Conservation (phyloP, 2,888 invertebrate species). For the Xestia ashworthii region DNA sequence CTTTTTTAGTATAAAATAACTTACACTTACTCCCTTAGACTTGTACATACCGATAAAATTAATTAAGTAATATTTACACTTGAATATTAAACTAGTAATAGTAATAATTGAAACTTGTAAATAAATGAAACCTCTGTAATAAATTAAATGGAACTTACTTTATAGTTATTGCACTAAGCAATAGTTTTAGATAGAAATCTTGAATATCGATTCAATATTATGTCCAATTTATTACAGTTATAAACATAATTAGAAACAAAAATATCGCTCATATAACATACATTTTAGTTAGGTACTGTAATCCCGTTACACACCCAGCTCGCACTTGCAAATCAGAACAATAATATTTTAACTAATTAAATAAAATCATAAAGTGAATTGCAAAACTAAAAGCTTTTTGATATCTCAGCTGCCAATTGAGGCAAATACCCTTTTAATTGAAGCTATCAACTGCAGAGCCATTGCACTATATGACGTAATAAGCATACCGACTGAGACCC, state of each 20-base stretch:
- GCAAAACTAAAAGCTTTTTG: constrained; percentile 56
- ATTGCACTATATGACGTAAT: constrained; percentile 51
- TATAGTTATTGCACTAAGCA: constrained; percentile 13
- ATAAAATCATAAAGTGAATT: constrained; percentile 46
- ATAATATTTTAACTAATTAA: constrained; percentile 39
- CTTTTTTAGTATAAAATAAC: no score
- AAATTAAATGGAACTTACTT: neutral
- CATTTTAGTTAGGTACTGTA: neutral
- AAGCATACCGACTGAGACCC: constrained; percentile 24
- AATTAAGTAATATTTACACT: neutral
- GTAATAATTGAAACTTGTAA: neutral
- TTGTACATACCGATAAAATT: neutral
- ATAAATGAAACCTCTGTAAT: constrained; percentile 2
- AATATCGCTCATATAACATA: constrained; percentile 21
- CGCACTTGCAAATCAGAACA: constrained; percentile 20
- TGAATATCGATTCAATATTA: constrained; percentile 11
- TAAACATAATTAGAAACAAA: constrained; percentile 14
- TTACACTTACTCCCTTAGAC: no score
- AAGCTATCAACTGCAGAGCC: constrained; percentile 46
- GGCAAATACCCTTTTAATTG: constrained; percentile 57
- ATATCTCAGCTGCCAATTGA: constrained; percentile 39
- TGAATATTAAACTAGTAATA: neutral
- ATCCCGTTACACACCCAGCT: constrained; percentile 2
- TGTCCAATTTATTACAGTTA: constrained; percentile 14
- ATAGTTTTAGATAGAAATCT: constrained; percentile 28